Evolutionary conservation across 2,888 invertebrate species (phyloP).

Genomic region (Trachelus stipa): DNA sequence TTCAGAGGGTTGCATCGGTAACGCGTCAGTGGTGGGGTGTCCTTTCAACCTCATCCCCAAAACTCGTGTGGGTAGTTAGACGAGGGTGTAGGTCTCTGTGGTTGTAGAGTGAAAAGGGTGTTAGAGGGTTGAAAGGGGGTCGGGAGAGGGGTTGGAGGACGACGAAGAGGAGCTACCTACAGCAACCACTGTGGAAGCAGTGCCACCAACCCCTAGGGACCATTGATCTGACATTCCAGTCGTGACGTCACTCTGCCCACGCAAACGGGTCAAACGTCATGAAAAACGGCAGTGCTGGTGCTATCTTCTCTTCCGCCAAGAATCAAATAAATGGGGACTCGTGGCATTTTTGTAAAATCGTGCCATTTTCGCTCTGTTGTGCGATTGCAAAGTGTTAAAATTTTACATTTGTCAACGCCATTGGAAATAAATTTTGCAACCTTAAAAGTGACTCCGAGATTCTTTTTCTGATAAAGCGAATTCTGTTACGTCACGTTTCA

Average conservation of each 20-base stretch:
- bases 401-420: background rate
- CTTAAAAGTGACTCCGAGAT: background rate
- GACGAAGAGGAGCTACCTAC: background rate
- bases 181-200: slow-evolving; percentile 22
- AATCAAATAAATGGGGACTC: background rate
- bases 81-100: background rate
- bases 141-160: background rate
- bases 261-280: slow-evolving; percentile 53
- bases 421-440: background rate
- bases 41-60: background rate
- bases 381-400: background rate
- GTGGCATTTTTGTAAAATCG: background rate
- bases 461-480: background rate
- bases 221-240: slow-evolving; percentile 57
- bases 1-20: background rate
- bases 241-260: slow-evolving; percentile 51
- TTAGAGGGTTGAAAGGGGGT: background rate
- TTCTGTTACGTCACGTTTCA: background rate
- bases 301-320: background rate
- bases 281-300: slow-evolving; percentile 28
- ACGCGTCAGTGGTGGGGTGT: background rate
- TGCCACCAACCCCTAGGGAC: slow-evolving; percentile 48
- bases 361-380: background rate
- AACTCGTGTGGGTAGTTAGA: slow-evolving; percentile 3
- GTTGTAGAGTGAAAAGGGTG: background rate